Base-by-base conservation (phyloP, 2,113 vertebrate species). In the Nycticorax nycticorax region DNA sequence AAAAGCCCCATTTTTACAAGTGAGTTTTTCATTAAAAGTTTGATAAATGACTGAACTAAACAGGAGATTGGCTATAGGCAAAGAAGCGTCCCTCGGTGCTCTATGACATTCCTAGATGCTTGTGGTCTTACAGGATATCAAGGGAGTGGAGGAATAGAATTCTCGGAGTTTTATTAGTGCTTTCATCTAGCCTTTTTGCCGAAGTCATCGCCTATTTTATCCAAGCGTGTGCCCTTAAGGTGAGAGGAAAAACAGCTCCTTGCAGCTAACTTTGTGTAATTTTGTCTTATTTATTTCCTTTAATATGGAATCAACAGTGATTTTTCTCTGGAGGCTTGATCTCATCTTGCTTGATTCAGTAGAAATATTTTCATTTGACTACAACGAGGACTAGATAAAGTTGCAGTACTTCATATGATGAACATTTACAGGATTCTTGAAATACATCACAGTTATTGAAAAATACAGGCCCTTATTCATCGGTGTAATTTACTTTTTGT, bases 41-140 rank as follows among this genome's bases (percentile, higher is more conserved):
- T 89, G 28, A 63, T 64, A 47, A 74, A 60, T 91, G 39, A 39
- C n/a, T 63, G 32, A 63, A 30, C 1, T 8, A 76, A 76, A 24
- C 14, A 56, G 27, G 52, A 75, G n/a, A 20, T 37, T 50, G 0
- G 4, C 21, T 56, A 2, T 32, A 37, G 39, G 48, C 37, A 85
- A 55, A 41, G 60, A 57, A 53, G 5, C 0, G 0, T 50, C 17
- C 18, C 53, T 22, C 13, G 12, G 48, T 88, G 30, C 37, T 76
- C 14, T 26, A 48, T 2, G 4, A 17, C 30, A 28, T 76, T 83
- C 14, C 23, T 76, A 28, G 43, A 32, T 83, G 30, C 13, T 55
- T 85, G 37, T 68, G 47, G 71, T 39, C 21, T 75, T 88, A 22
- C 1, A 55, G 24, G n/a, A 20, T 67, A 20, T 79, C 14, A 50